Evolutionary conservation across 2,113 vertebrate genomes (phyloP).

Genomic region (Loxodonta africana): DNA sequence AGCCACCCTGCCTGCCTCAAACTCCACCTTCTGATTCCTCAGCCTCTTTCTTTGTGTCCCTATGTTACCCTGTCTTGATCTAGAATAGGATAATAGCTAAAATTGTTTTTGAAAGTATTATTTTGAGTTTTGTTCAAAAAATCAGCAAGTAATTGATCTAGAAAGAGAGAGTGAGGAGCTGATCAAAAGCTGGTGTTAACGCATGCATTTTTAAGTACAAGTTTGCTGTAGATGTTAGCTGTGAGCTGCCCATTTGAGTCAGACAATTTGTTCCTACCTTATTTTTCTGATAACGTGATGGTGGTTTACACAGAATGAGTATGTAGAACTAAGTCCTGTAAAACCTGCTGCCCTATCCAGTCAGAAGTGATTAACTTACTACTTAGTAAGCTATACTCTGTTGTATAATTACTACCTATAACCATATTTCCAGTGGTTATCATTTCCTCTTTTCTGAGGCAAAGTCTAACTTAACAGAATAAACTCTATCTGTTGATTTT

Average conservation of each 20-base stretch:
- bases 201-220: not conserved
- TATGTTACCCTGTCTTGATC: not conserved
- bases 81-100: not conserved
- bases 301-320: not conserved
- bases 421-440: not conserved
- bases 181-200: not conserved
- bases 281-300: not conserved
- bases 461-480: not conserved
- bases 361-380: not conserved
- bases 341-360: not conserved
- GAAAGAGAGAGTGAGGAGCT: not conserved
- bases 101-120: not conserved
- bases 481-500: not conserved
- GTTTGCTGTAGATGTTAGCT: not conserved
- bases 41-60: not conserved
- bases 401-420: not conserved
- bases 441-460: not conserved
- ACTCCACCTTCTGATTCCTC: not conserved
- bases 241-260: not conserved
- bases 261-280: not conserved
- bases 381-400: not conserved
- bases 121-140: constrained; percentile 25
- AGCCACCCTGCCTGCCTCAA: not conserved
- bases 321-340: not conserved
- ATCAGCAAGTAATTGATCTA: not conserved